Evolutionary conservation across 2,113 vertebrate genomes (phyloP).

Genomic region (Seriola quinqueradiata): DNA sequence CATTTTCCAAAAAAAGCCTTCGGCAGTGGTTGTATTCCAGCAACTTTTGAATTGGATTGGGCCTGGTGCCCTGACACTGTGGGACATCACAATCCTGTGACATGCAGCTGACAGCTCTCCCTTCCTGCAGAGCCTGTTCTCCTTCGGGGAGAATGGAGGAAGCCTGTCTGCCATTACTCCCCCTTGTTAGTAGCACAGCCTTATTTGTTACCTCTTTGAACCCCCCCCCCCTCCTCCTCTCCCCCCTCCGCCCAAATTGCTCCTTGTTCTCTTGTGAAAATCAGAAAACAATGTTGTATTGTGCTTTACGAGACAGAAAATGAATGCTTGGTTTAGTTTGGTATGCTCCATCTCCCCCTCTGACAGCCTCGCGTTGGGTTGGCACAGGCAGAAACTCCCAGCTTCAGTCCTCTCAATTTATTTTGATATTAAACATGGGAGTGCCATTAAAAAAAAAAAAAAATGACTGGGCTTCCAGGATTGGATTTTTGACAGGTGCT

Average conservation of each 20-base stretch:
- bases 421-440: constrained; percentile 62
- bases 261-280: constrained; percentile 58
- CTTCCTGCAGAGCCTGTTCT: constrained; percentile 53
- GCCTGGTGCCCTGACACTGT: constrained; percentile 52
- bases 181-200: constrained; percentile 50
- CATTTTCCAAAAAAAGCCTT: constrained; percentile 76
- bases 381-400: constrained; percentile 32
- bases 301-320: constrained; percentile 51
- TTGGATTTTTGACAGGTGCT: constrained; percentile 75
- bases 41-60: constrained; percentile 66
- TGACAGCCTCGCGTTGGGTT: constrained; percentile 62
- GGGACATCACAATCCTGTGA: constrained; percentile 67
- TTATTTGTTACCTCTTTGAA: constrained; percentile 53
- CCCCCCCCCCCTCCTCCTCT: not conserved
- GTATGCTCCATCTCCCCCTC: constrained; percentile 57
- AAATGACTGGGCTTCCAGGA: constrained; percentile 51
- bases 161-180: constrained; percentile 47
- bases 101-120: constrained; percentile 70
- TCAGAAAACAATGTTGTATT: constrained; percentile 52
- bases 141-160: constrained; percentile 46
- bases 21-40: constrained; percentile 64
- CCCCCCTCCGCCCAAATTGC: not conserved
- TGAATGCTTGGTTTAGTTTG: constrained; percentile 62
- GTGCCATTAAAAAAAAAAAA: constrained; percentile 50
- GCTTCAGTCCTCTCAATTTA: constrained; percentile 64